phyloP scores from a whole-genome alignment of 1,140 invertebrate genomes.

The Drosophila persimilis region DNA sequence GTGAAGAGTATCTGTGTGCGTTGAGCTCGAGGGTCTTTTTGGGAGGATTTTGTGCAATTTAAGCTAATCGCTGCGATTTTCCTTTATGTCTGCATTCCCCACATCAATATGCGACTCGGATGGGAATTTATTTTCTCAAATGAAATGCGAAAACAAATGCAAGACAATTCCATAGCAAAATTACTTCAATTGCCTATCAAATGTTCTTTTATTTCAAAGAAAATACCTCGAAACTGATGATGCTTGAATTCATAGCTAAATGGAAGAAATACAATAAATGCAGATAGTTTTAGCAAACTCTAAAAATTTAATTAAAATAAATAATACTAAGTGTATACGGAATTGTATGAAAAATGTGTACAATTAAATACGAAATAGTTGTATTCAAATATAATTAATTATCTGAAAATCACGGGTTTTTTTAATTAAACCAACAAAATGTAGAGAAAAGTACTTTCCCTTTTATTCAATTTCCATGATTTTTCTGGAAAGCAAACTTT shows the following conservation, averaged over 20 bases:
- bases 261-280: slow-evolving; percentile 33
- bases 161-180: slow-evolving; percentile 28
- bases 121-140: slow-evolving; percentile 18
- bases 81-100: slow-evolving; percentile 58
- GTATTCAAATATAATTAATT: slow-evolving; percentile 7
- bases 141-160: slow-evolving; percentile 16
- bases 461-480: background rate
- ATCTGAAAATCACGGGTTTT: background rate
- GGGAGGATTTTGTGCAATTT: slow-evolving; percentile 67
- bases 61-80: slow-evolving; percentile 72
- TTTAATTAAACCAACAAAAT: too few species aligned
- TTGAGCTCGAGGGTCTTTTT: slow-evolving; percentile 47
- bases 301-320: slow-evolving; percentile 1
- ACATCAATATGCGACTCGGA: slow-evolving; percentile 11
- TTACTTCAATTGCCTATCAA: slow-evolving; percentile 1
- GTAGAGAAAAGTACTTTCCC: too few species aligned
- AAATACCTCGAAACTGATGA: background rate
- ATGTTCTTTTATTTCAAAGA: too few species aligned
- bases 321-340: slow-evolving; percentile 14
- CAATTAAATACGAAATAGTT: slow-evolving; percentile 5
- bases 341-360: slow-evolving; percentile 8
- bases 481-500: background rate
- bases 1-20: background rate
- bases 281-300: slow-evolving; percentile 22
- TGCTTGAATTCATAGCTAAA: slow-evolving; percentile 32